phyloP scores from a whole-genome alignment of 2,797 vertebrate species.

The Meda fulgida region DNA sequence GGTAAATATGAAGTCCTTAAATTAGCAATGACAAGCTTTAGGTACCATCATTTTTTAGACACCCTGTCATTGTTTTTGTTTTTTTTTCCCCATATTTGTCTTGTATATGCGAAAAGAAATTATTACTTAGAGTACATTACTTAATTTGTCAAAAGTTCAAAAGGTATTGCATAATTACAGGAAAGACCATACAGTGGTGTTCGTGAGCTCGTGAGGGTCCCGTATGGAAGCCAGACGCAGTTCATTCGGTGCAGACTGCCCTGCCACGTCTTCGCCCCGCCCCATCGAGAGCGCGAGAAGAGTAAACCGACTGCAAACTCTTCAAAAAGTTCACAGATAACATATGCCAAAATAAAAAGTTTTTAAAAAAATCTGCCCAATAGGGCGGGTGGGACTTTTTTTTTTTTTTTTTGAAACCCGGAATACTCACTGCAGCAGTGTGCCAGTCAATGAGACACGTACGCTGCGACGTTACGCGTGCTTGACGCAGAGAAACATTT shows the following conservation, averaged over 20 bases:
- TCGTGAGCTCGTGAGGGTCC: conserved; percentile 52
- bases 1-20: neutral
- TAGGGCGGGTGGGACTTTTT: neutral
- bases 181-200: conserved; percentile 19
- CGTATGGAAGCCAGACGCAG: conserved; percentile 49
- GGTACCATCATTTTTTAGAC: neutral
- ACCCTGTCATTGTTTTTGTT: no score
- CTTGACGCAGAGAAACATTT: neutral
- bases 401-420: neutral
- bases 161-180: neutral
- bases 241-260: conserved; percentile 52
- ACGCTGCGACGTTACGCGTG: neutral
- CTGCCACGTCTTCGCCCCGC: conserved; percentile 83
- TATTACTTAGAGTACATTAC: neutral
- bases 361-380: no score
- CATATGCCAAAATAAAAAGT: neutral
- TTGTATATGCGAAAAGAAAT: neutral
- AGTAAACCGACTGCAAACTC: neutral
- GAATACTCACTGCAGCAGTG: neutral
- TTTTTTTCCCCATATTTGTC: neutral
- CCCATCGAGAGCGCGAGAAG: conserved; percentile 59
- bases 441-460: no score
- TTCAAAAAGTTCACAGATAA: neutral
- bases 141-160: neutral
- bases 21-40: neutral